Percentiles rank a stretch among this genome's conserved stretches.
Evolutionary conservation across 2,888 invertebrate genomes (phyloP).

Genomic region (Agonopterix heracliana): DNA sequence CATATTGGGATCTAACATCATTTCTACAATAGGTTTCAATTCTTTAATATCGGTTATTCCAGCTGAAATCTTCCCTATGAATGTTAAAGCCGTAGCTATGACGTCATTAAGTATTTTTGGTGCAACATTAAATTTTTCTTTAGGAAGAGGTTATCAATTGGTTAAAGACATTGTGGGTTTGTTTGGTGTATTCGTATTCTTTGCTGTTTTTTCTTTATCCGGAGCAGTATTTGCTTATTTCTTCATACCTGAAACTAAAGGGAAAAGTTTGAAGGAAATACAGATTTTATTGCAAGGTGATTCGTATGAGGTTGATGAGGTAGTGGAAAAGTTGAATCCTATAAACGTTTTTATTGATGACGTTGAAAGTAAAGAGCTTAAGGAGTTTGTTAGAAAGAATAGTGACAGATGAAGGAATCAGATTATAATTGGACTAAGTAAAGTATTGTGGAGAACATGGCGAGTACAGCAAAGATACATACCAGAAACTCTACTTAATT

Average conservation of each 20-base stretch:
- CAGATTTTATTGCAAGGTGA: slow-evolving; percentile 67
- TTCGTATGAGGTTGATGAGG: slow-evolving; percentile 29
- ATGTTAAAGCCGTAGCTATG: slow-evolving; percentile 71
- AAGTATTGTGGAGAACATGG: too few species aligned
- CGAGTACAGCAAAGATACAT: too few species aligned
- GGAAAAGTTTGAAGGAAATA: slow-evolving; percentile 73
- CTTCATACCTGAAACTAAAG: slow-evolving; percentile 75
- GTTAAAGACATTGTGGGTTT: slow-evolving; percentile 61
- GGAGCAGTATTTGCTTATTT: slow-evolving; percentile 64
- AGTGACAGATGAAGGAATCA: not conserved
- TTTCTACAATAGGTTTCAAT: slow-evolving; percentile 56
- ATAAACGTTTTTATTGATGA: not conserved
- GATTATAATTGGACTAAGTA: not conserved
- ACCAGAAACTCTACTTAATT: too few species aligned
- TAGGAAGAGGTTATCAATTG: slow-evolving; percentile 69
- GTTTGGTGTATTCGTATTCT: slow-evolving; percentile 65
- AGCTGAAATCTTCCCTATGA: slow-evolving; percentile 74
- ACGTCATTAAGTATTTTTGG: slow-evolving; percentile 60
- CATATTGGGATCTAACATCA: slow-evolving; percentile 39
- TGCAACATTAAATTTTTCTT: slow-evolving; percentile 60
- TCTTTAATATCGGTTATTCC: slow-evolving; percentile 63
- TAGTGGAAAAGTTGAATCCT: slow-evolving; percentile 25
- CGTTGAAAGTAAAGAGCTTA: not conserved
- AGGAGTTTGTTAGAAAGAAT: not conserved
- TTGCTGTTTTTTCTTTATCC: slow-evolving; percentile 50